Evolutionary conservation across 2,888 invertebrate species (phyloP).

Genomic region (Trissoscelio sp.): DNA sequence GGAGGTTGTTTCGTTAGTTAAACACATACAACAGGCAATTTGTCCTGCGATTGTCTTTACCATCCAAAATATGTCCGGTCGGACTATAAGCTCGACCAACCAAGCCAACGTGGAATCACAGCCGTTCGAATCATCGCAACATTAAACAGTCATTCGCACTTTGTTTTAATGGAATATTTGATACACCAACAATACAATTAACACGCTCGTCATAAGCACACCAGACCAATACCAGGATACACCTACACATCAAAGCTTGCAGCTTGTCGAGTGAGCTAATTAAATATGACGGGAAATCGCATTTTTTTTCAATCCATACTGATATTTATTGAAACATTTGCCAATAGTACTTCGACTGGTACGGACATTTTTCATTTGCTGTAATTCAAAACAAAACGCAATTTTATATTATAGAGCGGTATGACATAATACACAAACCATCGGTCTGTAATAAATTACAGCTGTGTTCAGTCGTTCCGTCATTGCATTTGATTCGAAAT

Average conservation of each 20-base stretch:
- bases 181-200: conserved; percentile 42
- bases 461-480: no score
- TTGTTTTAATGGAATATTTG: conserved; percentile 61
- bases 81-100: conserved; percentile 1
- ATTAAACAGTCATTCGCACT: conserved; percentile 52
- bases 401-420: no score
- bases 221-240: conserved; percentile 1
- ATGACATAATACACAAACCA: no score
- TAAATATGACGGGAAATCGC: conserved; percentile 3
- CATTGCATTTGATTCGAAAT: no score
- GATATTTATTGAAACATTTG: no score
- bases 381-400: no score
- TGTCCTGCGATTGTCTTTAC: conserved; percentile 43
- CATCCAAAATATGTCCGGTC: conserved; percentile 2
- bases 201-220: conserved; percentile 16
- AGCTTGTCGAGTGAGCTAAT: conserved; percentile 9
- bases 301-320: no score
- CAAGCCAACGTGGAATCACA: conserved; percentile 16
- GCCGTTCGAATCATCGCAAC: conserved; percentile 24
- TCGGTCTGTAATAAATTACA: no score
- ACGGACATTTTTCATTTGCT: no score
- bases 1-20: conserved; percentile 40
- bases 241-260: neutral
- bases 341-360: no score
- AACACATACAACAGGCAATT: conserved; percentile 46